Conservation (phyloP, 35 echinoderm and acorn worm species). For the Acanthaster planci region DNA sequence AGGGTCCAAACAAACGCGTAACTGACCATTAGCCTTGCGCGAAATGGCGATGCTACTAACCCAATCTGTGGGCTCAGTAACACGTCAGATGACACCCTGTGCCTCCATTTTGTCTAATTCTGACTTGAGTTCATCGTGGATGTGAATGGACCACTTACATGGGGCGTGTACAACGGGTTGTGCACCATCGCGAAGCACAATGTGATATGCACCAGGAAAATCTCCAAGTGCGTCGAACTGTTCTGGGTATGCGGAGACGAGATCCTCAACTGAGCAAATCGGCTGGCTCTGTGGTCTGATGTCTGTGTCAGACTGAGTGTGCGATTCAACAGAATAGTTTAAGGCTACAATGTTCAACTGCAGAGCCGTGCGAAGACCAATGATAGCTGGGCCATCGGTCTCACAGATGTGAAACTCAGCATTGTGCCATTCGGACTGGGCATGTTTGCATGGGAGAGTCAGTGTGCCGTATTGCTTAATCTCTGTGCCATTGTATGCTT, state of each 20-base stretch:
- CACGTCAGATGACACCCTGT: slow-evolving; percentile 15
- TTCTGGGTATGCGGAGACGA: slow-evolving; percentile 31
- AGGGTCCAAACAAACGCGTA: slow-evolving; percentile 14
- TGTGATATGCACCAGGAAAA: too few relatives aligned
- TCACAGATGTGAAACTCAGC: slow-evolving; percentile 12
- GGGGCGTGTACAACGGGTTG: slow-evolving; percentile 56
- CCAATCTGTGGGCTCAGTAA: too few relatives aligned
- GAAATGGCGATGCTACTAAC: too few relatives aligned
- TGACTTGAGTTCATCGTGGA: slow-evolving; percentile 37
- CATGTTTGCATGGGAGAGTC: slow-evolving; percentile 11
- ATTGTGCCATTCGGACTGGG: not conserved
- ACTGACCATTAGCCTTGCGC: too few relatives aligned
- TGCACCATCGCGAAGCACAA: slow-evolving; percentile 38
- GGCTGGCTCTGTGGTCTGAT: not conserved
- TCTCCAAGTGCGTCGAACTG: slow-evolving; percentile 53
- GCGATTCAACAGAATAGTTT: not conserved
- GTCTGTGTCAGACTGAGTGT: too few relatives aligned
- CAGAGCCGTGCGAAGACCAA: slow-evolving; percentile 5
- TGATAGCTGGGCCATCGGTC: slow-evolving; percentile 5
- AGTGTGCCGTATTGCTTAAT: slow-evolving; percentile 35
- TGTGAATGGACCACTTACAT: slow-evolving; percentile 41
- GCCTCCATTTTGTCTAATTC: slow-evolving; percentile 43
- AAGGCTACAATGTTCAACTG: not conserved
- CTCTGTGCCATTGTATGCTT: slow-evolving; percentile 34
- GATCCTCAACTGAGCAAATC: not conserved